A percentile compares a stretch with the other conserved stretches of the same genome.
Conservation (phyloP, 2,797 vertebrate species). For the Limnodromus scolopaceus region DNA sequence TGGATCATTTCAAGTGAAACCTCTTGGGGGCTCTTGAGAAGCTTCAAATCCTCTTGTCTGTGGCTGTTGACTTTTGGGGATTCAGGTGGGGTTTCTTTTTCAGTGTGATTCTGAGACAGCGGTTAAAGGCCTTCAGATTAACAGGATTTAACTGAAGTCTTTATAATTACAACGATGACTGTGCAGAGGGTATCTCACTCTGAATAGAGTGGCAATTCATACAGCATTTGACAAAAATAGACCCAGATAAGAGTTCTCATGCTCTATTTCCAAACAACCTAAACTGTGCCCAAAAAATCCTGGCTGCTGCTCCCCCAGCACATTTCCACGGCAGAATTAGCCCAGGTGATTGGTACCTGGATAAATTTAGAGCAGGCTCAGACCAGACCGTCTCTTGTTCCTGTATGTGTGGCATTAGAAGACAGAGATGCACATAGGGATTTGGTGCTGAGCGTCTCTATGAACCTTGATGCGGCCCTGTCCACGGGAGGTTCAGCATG, state of each 20-base stretch:
- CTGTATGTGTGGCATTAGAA: not conserved
- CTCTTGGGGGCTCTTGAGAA: not conserved
- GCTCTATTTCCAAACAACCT: slow-evolving; percentile 21
- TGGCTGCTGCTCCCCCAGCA: slow-evolving; percentile 15
- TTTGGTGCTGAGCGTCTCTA: not conserved
- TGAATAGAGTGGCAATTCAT: not conserved
- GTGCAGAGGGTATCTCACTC: not conserved
- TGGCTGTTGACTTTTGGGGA: not conserved
- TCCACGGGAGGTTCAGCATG: not conserved
- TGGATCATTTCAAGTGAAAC: not conserved
- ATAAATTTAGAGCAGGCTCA: not conserved
- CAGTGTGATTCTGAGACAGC: not conserved
- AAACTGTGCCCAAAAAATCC: not conserved
- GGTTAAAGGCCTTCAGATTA: not conserved
- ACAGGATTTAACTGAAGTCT: not conserved
- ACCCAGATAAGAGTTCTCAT: not conserved
- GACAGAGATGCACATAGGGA: not conserved
- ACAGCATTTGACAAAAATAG: slow-evolving; percentile 34
- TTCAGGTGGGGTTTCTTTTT: not conserved
- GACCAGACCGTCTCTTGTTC: not conserved
- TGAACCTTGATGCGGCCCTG: not conserved
- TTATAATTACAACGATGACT: not conserved
- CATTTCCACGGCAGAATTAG: not conserved
- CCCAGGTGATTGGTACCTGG: not conserved
- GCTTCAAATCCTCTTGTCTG: not conserved